A percentile compares a stretch with the other conserved stretches of the same genome.
Evolutionary conservation across 92 coral and sea anemone species (phyloP).

Genomic region (Anthopleura xanthogrammica): DNA sequence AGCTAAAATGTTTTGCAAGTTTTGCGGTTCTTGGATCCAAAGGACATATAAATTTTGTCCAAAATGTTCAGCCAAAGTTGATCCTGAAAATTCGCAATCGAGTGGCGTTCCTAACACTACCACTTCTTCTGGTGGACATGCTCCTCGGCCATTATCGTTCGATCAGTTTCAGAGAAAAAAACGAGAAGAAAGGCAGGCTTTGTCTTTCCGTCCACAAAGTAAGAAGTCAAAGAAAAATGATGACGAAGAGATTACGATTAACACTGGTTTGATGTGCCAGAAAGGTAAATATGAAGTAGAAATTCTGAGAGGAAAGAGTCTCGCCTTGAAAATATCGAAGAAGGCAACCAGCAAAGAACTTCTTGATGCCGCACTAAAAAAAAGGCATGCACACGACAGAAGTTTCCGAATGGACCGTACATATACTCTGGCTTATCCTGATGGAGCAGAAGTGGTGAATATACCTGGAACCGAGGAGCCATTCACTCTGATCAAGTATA

Average conservation of each 20-base stretch:
- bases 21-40: conserved; percentile 12
- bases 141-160: conserved; percentile 8
- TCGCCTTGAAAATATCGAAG: conserved; percentile 30
- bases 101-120: conserved; percentile 1
- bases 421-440: conserved; percentile 30
- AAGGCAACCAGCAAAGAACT: conserved; percentile 29
- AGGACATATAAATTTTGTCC: conserved; percentile 9
- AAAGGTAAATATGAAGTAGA: not conserved
- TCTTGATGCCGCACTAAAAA: conserved; percentile 35
- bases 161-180: conserved; percentile 11
- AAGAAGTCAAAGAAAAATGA: conserved; percentile 16
- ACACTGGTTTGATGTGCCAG: conserved; percentile 20
- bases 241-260: conserved; percentile 9
- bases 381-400: conserved; percentile 28
- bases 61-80: too few relatives aligned
- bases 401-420: conserved; percentile 25
- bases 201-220: conserved; percentile 21
- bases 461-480: conserved; percentile 45
- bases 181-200: conserved; percentile 21
- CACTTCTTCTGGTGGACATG: not conserved
- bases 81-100: conserved; percentile 9
- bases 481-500: conserved; percentile 35
- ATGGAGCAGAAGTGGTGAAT: conserved; percentile 29
- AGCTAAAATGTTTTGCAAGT: too few relatives aligned
- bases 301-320: conserved; percentile 19